Evolutionary conservation across 2,113 vertebrate genomes (phyloP).

Genomic region (Corvus hawaiiensis): DNA sequence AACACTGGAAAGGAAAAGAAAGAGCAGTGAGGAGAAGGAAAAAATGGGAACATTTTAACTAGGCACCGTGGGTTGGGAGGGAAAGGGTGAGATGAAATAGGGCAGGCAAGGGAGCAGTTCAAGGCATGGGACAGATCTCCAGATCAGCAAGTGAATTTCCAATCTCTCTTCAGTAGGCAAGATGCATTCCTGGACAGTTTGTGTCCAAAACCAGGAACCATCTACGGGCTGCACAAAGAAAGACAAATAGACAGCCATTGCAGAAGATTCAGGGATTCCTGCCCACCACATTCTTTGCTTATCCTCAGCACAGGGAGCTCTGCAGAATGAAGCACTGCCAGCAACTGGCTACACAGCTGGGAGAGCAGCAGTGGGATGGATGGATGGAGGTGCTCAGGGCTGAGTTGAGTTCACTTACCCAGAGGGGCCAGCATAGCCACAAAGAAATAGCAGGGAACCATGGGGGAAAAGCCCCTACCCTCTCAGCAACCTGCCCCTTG

Average conservation of each 20-base stretch:
- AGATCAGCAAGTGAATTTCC: background rate
- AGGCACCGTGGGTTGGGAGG: background rate
- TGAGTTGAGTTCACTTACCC: background rate
- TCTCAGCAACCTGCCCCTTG: too few relatives aligned
- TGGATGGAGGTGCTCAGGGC: background rate
- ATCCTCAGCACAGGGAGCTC: too few relatives aligned
- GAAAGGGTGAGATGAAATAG: background rate
- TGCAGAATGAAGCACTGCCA: background rate
- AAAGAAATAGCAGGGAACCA: too few relatives aligned
- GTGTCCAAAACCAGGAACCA: too few relatives aligned
- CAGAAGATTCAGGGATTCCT: too few relatives aligned
- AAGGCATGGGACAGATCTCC: background rate
- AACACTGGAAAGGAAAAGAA: background rate
- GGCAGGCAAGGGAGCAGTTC: background rate
- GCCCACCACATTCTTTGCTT: too few relatives aligned
- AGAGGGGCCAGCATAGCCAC: background rate
- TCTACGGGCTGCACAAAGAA: too few relatives aligned
- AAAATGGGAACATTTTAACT: background rate
- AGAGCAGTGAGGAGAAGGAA: background rate
- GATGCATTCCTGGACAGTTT: background rate
- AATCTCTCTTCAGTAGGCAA: accelerated
- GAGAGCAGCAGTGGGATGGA: background rate
- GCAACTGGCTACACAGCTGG: background rate
- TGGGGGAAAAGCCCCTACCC: too few relatives aligned
- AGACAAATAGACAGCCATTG: too few relatives aligned